Base-by-base conservation (phyloP, 2,797 vertebrate genomes). In the Melanotaenia trifasciata region DNA sequence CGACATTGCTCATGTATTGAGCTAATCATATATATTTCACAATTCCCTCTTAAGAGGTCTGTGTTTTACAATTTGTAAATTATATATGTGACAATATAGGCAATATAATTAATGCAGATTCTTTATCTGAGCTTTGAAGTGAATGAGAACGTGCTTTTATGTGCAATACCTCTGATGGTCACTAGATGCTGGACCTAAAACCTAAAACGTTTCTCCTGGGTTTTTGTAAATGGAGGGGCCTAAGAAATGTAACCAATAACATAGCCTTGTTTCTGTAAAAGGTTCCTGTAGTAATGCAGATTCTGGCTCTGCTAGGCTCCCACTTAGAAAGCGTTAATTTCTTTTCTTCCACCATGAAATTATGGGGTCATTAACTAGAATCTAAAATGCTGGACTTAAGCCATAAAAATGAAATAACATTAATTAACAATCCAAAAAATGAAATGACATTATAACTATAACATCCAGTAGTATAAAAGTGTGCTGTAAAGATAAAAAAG, bases 51-150 rank as follows among this genome's bases (percentile, higher is more conserved):
- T 40, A 45, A 5, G n/a, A 51, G 3, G n/a, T 43, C 8, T 45
- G 28, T 69, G 38, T 59, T 74, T 58, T 60, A 35, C 10, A n/a
- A 3, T 6, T 69, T 64, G 28, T 40, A 35, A 45, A 58, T 8
- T 35, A 35, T 40, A 16, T 40, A 40, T 40, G 38, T 40, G 38
- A n/a, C 20, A n/a, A 11, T n/a, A 50, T 50, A 50, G 7, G 47
- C 8, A n/a, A 10, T 50, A 2, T n/a, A n/a, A 50, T 22, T 40
- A 13, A 40, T 50, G 3, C 22, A 50, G 20, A 47, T 47, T 50
- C 47, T n/a, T n/a, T 50, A n/a, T 22, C 20, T 50, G 47, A 50
- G 47, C n/a, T 50, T 50, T 50, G 47, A 50, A 50, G 47, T 2
- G 7, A 50, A 4, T 50, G 2, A 20, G 6, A 6, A 20, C 10